Evolutionary conservation across 92 coral and sea anemone species (phyloP), one percentile per base, ranked within the genome.

Genomic region (Parazoanthus darwini): DNA sequence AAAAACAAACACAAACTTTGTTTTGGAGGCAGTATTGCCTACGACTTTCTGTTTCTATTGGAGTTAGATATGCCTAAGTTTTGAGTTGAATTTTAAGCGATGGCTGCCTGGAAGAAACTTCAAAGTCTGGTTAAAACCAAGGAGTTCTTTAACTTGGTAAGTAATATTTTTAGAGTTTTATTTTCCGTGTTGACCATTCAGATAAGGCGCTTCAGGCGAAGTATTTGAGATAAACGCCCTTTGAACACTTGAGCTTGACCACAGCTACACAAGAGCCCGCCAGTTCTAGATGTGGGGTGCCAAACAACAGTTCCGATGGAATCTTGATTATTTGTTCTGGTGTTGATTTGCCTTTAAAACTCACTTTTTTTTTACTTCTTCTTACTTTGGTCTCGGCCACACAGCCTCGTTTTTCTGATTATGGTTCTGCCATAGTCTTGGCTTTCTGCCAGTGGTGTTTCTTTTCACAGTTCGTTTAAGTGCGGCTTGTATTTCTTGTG

Each of bases 71-170:
- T n/a, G 14, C 35, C 82, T 51, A 33, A 20, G 63, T 1, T 10
- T 37, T 33, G 16, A 72, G 48, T 5, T 80, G 39, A 22, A 33
- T 6, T 11, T 25, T 35, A 56, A 56, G 67, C 59, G 36, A 84
- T 84, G 87, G 87, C 87, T 84, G 67, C 79, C 33, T 84, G 87
- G 87, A 84, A 84, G 77, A 84, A 71, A 16, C 68, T 84, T 26
- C 77, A 84, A 70, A 71, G 36, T n/a, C 87, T 84, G 33, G 87
- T 84, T 8, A 84, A 71, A 84, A 84, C 79, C 65, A 84, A 84
- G 56, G 87, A 84, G 20, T 29, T 84, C 23, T 84, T 84, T 84
- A 44, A 84, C 23, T 84, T 84, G 87, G 87, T 84, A 44, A 84
- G 87, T 84, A 67, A 20, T 71, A 46, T 50, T 2, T 82, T 13